A percentile compares a stretch with the other conserved stretches of the same genome.
Conservation (phyloP, 2,797 vertebrate species). For the Schizopygopsis malacanthus region DNA sequence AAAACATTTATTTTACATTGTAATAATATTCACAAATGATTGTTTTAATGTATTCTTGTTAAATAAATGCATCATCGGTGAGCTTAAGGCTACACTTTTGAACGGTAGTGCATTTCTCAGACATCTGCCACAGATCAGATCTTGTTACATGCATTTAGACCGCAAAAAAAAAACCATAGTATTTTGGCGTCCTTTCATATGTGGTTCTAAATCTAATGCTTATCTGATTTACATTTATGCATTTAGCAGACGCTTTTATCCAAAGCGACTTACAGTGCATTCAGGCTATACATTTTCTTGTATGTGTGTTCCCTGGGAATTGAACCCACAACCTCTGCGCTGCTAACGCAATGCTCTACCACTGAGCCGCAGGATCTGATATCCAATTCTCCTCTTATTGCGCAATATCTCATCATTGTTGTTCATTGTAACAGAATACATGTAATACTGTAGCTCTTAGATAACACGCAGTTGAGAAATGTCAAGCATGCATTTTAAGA, state of each 20-base stretch:
- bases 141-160: background rate
- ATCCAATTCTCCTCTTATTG: background rate
- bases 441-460: background rate
- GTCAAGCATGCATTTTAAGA: background rate
- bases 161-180: background rate
- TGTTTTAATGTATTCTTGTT: background rate
- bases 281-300: no score
- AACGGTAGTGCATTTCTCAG: background rate
- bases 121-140: background rate
- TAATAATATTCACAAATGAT: background rate
- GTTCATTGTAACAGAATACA: background rate
- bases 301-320: no score
- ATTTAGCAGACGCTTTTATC: no score
- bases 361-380: background rate
- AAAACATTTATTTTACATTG: background rate
- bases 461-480: background rate
- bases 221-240: background rate
- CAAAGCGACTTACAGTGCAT: no score
- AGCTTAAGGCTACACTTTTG: background rate
- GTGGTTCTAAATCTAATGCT: background rate
- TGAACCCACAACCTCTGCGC: no score
- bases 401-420: background rate
- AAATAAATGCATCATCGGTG: background rate
- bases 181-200: background rate
- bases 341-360: no score